Evolutionary conservation across 2,113 vertebrate genomes (phyloP).

Genomic region (Anguilla rostrata): DNA sequence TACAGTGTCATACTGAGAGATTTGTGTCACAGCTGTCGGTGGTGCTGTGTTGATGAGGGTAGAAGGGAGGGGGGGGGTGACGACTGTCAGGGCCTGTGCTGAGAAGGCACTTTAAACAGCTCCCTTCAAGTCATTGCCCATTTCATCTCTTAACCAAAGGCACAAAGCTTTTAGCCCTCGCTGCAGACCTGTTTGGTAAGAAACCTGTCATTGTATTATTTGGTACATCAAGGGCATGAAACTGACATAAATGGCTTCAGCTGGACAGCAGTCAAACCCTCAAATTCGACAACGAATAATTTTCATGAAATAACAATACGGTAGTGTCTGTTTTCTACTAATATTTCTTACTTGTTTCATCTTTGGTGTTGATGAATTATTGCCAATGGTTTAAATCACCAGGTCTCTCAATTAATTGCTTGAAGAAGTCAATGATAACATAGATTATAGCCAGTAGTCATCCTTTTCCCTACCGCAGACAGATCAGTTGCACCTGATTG

Average conservation of each 20-base stretch:
- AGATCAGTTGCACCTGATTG: background rate
- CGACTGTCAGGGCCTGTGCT: background rate
- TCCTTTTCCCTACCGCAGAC: too few species aligned
- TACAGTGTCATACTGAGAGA: background rate
- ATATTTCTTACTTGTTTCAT: background rate
- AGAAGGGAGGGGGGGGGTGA: background rate
- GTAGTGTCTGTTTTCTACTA: background rate
- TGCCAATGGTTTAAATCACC: background rate
- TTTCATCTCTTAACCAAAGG: background rate
- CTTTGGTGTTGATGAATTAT: background rate
- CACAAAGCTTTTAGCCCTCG: background rate
- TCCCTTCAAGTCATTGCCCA: background rate
- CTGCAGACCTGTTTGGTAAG: background rate
- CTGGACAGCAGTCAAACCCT: background rate
- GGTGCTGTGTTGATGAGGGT: background rate
- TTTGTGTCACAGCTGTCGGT: constrained; percentile 1
- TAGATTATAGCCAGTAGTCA: too few species aligned
- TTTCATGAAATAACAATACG: background rate
- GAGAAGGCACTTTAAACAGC: background rate
- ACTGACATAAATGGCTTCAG: background rate
- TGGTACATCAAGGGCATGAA: background rate
- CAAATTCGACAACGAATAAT: background rate
- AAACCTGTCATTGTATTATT: background rate
- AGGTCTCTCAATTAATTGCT: background rate
- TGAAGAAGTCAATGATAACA: too few species aligned